A percentile compares a stretch with the other conserved stretches of the same genome.
phyloP scores from a whole-genome alignment of 1,140 invertebrate genomes.

The Zaprionus camerounensis region DNA sequence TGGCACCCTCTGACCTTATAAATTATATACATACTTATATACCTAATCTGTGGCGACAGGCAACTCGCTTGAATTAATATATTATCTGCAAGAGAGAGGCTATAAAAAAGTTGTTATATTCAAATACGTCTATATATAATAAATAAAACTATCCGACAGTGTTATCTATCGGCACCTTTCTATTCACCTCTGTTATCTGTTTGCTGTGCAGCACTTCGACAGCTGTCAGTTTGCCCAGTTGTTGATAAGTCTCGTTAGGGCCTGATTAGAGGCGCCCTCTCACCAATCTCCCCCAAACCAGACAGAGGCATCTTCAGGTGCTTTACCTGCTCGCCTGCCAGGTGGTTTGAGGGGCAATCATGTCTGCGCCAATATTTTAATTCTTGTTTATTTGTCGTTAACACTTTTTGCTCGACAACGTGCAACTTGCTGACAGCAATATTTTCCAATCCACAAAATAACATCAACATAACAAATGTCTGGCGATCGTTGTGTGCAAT shows the following conservation, averaged over 20 bases:
- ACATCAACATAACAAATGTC: constrained; percentile 14
- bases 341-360: constrained; percentile 3
- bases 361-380: constrained; percentile 65
- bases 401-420: constrained; percentile 51
- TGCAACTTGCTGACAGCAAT: constrained; percentile 33
- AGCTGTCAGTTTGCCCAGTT: constrained; percentile 24
- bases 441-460: constrained; percentile 39
- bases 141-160: constrained; percentile 1
- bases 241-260: constrained; percentile 1
- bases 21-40: no score
- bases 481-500: constrained; percentile 43
- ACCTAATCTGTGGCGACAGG: no score
- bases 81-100: no score
- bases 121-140: neutral
- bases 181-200: constrained; percentile 20
- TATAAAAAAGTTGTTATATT: neutral
- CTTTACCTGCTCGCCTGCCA: neutral
- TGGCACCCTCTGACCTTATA: no score
- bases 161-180: neutral
- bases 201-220: constrained; percentile 14
- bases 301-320: constrained; percentile 17
- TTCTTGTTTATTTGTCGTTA: constrained; percentile 50
- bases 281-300: constrained; percentile 1
- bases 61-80: no score
- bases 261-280: constrained; percentile 15